Evolutionary conservation across 2,113 vertebrate species (phyloP), one percentile per base, ranked within the genome.

Genomic region (Spheniscus mendiculus): DNA sequence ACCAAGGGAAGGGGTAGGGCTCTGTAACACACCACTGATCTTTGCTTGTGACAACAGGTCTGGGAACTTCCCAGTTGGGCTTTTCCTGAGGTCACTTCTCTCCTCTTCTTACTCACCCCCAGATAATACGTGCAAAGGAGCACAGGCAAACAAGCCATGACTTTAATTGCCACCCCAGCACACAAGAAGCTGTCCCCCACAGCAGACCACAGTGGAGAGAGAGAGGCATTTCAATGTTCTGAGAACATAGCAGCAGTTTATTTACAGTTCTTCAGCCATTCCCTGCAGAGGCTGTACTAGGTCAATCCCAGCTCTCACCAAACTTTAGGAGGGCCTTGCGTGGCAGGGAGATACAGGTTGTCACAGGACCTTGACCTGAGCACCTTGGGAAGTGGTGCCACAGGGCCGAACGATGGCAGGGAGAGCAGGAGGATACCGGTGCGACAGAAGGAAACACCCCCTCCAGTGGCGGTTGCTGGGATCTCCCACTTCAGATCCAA

Each of bases 251-350:
- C 58, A 84, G 70, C 77, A 85, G 66, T 94, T 97, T 80, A 77
- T 95, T 95, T 93, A 83, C 89, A 95, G 50, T 80, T 91, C 81
- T 85, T 87, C 58, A 80, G 81, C 62, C 49, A 45, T 61, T 76
- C 53, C 29, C 49, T 77, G 62, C 62, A 79, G 50, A 55, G 27
- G 45, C 73, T 62, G 27, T 9, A 5, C 29, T 72, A 27, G 26
- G n/a, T 87, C 53, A 72, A 15, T 71, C 34, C 38, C 53, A 66
- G 52, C 22, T 84, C 73, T 91, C 34, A 11, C 14, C 30, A 76
- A 76, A 17, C 61, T 79, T 89, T 21, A 79, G 38, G 56, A 72
- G 34, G 26, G 1, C 65, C 52, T 49, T 27, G 13, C 55, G 34
- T 79, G 5, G 49, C 70, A 69, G 23, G 29, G 56, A 83, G 26